These are phyloP conservation scores for Brachypodius melanocephalos DNA, from an alignment of 2,113 vertebrate species.

Conservation along the genomic window DNA sequence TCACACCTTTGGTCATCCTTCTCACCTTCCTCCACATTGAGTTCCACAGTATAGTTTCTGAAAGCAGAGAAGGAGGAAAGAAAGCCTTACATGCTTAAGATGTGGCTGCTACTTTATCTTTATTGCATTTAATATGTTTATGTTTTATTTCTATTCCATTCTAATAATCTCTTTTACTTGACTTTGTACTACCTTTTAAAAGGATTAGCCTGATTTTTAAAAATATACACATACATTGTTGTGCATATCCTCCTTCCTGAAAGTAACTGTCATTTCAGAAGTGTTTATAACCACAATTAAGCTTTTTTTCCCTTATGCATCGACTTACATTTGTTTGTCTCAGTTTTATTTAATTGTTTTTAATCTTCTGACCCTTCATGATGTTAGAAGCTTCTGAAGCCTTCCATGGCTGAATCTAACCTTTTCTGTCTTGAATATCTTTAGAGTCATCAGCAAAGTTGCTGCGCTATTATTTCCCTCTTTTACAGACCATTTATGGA, in stretches of 20 bases:
- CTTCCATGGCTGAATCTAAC: neutral
- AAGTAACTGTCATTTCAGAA: neutral
- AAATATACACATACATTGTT: neutral
- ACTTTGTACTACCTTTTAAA: neutral
- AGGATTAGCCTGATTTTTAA: neutral
- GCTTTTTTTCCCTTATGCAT: rapidly evolving
- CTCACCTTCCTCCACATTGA: neutral
- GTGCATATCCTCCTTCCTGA: neutral
- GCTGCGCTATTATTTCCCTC: neutral
- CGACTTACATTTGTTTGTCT: neutral
- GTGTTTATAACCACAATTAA: neutral
- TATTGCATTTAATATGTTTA: neutral
- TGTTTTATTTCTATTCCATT: neutral
- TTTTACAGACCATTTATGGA: neutral
- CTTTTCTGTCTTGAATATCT: neutral
- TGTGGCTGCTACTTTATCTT: neutral
- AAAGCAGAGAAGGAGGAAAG: neutral
- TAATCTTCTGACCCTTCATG: neutral
- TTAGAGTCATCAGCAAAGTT: neutral
- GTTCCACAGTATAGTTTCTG: neutral
- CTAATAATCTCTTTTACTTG: neutral
- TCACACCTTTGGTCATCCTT: neutral
- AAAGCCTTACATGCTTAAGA: neutral
- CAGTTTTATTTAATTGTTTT: neutral
- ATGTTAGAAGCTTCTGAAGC: neutral